A percentile compares a stretch with the other conserved stretches of the same genome.
phyloP scores from a whole-genome alignment of 1,140 invertebrate genomes.

The Drosophila punjabiensis region DNA sequence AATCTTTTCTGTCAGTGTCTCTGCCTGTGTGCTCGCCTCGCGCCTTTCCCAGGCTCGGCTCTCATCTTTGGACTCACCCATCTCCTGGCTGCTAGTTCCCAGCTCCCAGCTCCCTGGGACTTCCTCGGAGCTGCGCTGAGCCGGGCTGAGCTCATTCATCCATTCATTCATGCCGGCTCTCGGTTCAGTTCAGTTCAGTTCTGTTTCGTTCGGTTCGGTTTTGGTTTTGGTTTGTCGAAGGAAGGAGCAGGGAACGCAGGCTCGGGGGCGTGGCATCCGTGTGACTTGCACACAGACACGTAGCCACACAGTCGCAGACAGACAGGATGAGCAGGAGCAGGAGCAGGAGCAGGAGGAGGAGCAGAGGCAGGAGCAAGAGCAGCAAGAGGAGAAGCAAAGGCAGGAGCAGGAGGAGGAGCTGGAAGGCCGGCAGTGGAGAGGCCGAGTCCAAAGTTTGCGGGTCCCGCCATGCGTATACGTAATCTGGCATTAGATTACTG shows the following conservation, averaged over 20 bases:
- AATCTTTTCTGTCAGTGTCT: neutral
- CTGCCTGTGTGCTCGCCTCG: conserved; percentile 5
- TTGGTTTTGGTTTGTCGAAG: conserved; percentile 14
- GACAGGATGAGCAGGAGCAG: conserved; percentile 14
- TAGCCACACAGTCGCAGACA: conserved; percentile 39
- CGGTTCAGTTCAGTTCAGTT: conserved; percentile 24
- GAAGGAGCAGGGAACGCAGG: neutral
- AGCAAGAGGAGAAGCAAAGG: neutral
- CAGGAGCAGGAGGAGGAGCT: neutral
- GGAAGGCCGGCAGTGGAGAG: neutral
- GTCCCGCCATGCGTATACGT: conserved; percentile 84
- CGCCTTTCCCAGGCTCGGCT: conserved; percentile 41
- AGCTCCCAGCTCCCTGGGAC: conserved; percentile 23
- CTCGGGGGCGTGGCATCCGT: conserved; percentile 41
- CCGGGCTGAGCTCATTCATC: conserved; percentile 74
- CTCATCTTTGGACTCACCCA: conserved; percentile 20
- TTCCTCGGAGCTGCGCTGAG: conserved; percentile 43
- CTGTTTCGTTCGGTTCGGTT: conserved; percentile 13
- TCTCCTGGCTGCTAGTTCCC: conserved; percentile 43
- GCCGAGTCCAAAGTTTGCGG: conserved; percentile 54
- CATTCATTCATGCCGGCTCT: conserved; percentile 77
- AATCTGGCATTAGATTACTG: conserved; percentile 86
- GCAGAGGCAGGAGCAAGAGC: neutral
- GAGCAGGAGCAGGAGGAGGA: neutral
- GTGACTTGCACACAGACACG: conserved; percentile 48